Evolutionary conservation across 2,113 vertebrate genomes (phyloP), one percentile per base, ranked within the genome.

Genomic region (Gymnogyps californianus): DNA sequence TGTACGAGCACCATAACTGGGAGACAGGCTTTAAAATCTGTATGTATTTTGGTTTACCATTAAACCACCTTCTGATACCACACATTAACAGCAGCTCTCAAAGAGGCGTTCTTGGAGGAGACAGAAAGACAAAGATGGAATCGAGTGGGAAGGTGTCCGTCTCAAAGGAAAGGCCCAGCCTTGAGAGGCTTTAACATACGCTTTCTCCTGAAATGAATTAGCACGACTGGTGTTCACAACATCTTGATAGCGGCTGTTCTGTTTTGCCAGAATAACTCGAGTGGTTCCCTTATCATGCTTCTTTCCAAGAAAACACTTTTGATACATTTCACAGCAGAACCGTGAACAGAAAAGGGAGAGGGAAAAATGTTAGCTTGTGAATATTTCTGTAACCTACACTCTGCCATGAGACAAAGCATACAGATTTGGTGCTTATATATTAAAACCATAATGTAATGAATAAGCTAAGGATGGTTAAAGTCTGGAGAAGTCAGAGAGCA

Each of bases 81-180:
- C 66, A 70, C 52, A 25, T 34, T 46, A 87, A 24, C 38, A 79
- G 78, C 65, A 42, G 87, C 88, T 71, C 89, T 91, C 93, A 13
- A 28, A 21, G 59, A 81, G 95, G 75, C 12, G 15, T 65, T 66
- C 62, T 9, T 32, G 46, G 19, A 55, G 69, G 81, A 70, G 20
- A 58, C 55, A 44, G 62, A 74, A 54, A 77, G 96, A 61, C 91
- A 83, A 92, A 87, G 64, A 74, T 18, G 91, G 93, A 93, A 89
- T 26, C 0, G 31, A 31, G 55, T 34, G 72, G 71, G 95, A 87
- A 91, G 74, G 57, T 52, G 57, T n/a, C 2, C 4, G 13, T 64
- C 58, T 16, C 69, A 22, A 24, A 54, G 89, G 84, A 83, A 51
- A 66, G 64, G 75, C 70, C 28, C 67, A 64, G 74, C 80, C 74